Base-by-base conservation (phyloP, 2,888 invertebrate genomes). In the Nemapogon koenigi region DNA sequence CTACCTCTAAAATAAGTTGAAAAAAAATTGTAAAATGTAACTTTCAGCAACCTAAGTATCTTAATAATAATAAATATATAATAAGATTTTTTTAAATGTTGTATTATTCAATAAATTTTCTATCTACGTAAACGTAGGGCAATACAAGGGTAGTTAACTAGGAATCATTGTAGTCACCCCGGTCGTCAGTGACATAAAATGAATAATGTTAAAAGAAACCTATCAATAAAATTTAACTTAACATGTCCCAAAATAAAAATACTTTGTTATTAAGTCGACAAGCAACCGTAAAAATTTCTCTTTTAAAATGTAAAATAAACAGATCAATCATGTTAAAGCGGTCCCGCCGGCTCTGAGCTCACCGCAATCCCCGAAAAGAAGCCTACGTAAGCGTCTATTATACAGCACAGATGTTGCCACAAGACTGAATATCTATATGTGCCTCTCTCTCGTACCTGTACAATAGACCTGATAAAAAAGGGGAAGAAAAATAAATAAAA, bases 241-340 rank as follows among this genome's bases (percentile, higher is more conserved):
- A 68, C 67, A 62, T 72, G 65, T 75, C 66, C 56, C 66, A 54
- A 72, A 70, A 76, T 75, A 73, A 75, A 37, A 78, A 75, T 66
- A 73, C 72, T 73, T 73, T 72, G 75, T 76, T 76, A 78, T 76
- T 73, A 75, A 75, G 76, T 75, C 75, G 78, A 76, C 78, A 76
- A 73, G 69, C 76, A 75, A 75, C 75, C 78, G 76, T 78, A 78
- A 76, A 76, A 78, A 76, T 73, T 73, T 68, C 70, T 66, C 69
- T 76, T 76, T 76, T 76, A 78, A 28, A 78, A 76, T 78, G 75
- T 76, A 72, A 78, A 78, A 78, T 76, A 78, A 78, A 78, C 78
- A 76, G 76, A 78, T 78, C 78, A 78, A 78, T 78, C 78, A 78
- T 76, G 71, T 71, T 72, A 67, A 71, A 73, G 68, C 65, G 72